These are phyloP conservation scores for Apogon hyalosoma DNA, from an alignment of 2,797 vertebrate genomes.

Conservation along the genomic window DNA sequence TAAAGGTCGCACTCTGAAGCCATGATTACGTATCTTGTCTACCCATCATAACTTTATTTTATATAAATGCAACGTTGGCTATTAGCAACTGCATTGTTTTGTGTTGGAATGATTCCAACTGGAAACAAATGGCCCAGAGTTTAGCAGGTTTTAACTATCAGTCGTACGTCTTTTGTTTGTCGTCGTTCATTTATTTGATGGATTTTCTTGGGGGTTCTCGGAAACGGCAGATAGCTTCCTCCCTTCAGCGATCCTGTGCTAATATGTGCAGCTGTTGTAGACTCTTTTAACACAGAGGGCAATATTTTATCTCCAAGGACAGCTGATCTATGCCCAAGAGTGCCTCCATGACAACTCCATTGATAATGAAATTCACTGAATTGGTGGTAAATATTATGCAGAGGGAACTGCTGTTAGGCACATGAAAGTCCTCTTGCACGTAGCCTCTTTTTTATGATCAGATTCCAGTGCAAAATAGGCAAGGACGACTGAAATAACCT, in stretches of 20 bases:
- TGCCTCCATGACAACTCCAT: conserved; percentile 65
- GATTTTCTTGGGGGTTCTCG: no score
- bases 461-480: conserved; percentile 24
- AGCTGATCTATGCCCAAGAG: conserved; percentile 48
- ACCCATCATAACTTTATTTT: no score
- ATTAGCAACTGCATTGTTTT: no score
- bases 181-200: no score
- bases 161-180: no score
- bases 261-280: conserved; percentile 6
- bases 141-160: no score
- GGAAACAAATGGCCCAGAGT: no score
- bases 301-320: conserved; percentile 63
- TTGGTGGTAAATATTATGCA: conserved; percentile 43
- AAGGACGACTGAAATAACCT: conserved; percentile 37
- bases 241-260: neutral
- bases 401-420: conserved; percentile 36
- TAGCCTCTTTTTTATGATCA: conserved; percentile 22
- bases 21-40: no score
- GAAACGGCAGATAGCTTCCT: neutral
- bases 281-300: conserved; percentile 22
- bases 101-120: no score
- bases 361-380: conserved; percentile 65
- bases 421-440: conserved; percentile 46
- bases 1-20: no score
- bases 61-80: no score